Base-by-base conservation (phyloP, 2,113 vertebrate genomes). In the Gorsachius goisagi region DNA sequence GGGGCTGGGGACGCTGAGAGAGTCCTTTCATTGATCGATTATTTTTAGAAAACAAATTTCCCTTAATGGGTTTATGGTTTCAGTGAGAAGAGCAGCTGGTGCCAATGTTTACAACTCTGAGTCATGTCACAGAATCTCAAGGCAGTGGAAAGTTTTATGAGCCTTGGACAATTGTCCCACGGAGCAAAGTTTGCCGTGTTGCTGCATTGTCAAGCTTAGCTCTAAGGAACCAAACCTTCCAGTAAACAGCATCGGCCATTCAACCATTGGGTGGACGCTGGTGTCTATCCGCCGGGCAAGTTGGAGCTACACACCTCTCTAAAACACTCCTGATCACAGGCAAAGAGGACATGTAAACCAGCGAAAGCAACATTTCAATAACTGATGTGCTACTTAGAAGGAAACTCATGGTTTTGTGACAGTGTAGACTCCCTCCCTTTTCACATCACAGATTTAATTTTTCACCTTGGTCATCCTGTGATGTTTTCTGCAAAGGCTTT, bases 1-100 rank as follows among this genome's bases (percentile, higher is more conserved):
- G 90, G 89, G 89, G 77, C 69, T 66, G 92, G 90, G 94, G 86
- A 90, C 2, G 4, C 91, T 97, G 80, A 96, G 94, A 96, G 94
- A 94, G 80, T 11, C 84, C 96, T 95, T 97, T 96, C 97, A 97
- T 96, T 95, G 96, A 97, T 97, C 86, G 81, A 53, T 89, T 95
- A 95, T 93, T 95, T 95, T 95, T 95, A 97, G 92, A 67, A 92
- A 96, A 90, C 94, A 75, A 85, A 93, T 96, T 95, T 96, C 92
- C 94, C 90, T 95, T 92, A 92, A 87, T 96, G 95, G 95, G 80
- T 92, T 97, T 95, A 93, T 72, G 94, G 96, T 96, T 96, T 87
- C 86, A 82, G 95, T 19, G 88, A 92, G 96, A 89, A 93, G 89
- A 95, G 92, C 92, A 91, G 90, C 83, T 64, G 86, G 83, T 96